phyloP scores from a whole-genome alignment of 1,140 invertebrate genomes.

The Hyles euphorbiae region DNA sequence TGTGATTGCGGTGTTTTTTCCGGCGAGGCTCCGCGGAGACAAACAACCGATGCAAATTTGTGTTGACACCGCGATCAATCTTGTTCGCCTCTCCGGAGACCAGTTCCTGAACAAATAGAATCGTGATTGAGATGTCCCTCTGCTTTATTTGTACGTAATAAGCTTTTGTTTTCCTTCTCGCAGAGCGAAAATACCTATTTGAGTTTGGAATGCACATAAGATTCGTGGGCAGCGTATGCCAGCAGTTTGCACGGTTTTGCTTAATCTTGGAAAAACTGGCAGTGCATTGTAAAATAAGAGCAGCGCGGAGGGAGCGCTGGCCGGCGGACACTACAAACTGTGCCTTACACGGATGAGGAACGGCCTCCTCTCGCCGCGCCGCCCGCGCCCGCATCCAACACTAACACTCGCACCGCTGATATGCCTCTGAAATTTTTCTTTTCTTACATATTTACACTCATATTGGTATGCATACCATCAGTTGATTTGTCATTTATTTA shows the following conservation, averaged over 20 bases:
- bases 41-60: slow-evolving; percentile 74
- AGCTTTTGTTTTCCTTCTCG: slow-evolving; percentile 37
- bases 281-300: slow-evolving; percentile 48
- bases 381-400: slow-evolving; percentile 31
- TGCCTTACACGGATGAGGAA: slow-evolving; percentile 53
- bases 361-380: slow-evolving; percentile 27
- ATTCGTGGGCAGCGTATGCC: slow-evolving; percentile 34
- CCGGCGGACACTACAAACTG: slow-evolving; percentile 49
- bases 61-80: slow-evolving; percentile 73
- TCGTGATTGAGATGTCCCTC: slow-evolving; percentile 58
- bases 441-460: too few relatives aligned
- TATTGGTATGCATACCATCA: too few relatives aligned
- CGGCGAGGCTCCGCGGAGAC: slow-evolving; percentile 55
- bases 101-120: slow-evolving; percentile 61
- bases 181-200: slow-evolving; percentile 23
- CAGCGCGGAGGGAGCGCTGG: slow-evolving; percentile 25
- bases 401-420: neutral
- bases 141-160: slow-evolving; percentile 51
- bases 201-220: slow-evolving; percentile 30
- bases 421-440: too few relatives aligned
- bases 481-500: too few relatives aligned
- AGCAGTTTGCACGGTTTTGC: slow-evolving; percentile 44
- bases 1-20: slow-evolving; percentile 73
- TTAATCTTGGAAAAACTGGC: slow-evolving; percentile 61
- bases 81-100: slow-evolving; percentile 68